Base-by-base conservation (phyloP, 2,113 vertebrate species). In the Spermophilus dauricus region DNA sequence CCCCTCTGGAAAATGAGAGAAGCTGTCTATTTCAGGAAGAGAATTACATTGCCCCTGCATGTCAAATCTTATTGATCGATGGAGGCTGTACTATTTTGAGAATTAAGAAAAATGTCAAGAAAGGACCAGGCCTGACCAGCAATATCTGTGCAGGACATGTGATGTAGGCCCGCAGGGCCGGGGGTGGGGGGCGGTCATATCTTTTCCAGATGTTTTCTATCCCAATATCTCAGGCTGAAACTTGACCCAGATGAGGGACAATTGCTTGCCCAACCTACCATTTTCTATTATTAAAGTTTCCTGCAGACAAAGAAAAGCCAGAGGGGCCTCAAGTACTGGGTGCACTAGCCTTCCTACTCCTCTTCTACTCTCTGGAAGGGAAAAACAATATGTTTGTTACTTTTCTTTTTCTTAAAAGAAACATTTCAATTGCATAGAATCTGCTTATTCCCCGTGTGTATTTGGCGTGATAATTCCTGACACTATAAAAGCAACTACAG, bases 401-500 rank as follows among this genome's bases (percentile, higher is more conserved):
- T 86, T 89, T 82, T 80, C 34, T 67, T 87, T 69, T 86, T 48
- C 4, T 11, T 4, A 34, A 87, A 86, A 69, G 58, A 97, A 45
- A 56, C 37, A 69, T 8, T 67, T 26, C 32, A 85, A 34, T 30
- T 85, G 26, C 37, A 51, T 30, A 77, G 76, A 72, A 83, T 32
- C 51, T 93, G 48, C 48, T 65, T 93, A 86, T 65, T 28, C 24
- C 9, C 39, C 8, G 20, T 24, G 12, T 58, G 58, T 61, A 45
- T 67, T 82, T 89, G 85, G 53, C 42, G 12, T 78, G 53, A 39
- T 45, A n/a, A 83, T 69, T 86, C 34, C 63, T 86, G n/a, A 96
- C 85, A 94, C 42, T 39, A 34, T 42, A 56, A 93, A 89, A 72
- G 37, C 22, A 88, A 6, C 30, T 48, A 91, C 48, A 88, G 80